phyloP scores from a whole-genome alignment of 2,888 invertebrate species.

The Ferdinandea cuprea region DNA sequence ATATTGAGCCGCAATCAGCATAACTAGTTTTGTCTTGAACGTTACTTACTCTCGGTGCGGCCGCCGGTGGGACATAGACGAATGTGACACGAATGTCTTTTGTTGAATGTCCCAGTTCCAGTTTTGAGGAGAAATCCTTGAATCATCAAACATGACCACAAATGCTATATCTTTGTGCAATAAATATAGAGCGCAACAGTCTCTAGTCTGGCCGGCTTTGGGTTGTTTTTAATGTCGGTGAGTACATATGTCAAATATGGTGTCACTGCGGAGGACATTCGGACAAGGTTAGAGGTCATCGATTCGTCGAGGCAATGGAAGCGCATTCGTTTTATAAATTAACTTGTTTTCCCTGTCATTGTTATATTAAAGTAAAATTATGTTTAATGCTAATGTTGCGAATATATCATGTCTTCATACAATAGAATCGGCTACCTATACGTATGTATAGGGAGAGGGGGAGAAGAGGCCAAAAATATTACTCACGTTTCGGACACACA shows the following conservation, averaged over 20 bases:
- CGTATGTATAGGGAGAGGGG: conserved; percentile 24
- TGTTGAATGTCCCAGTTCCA: conserved; percentile 44
- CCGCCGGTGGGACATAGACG: too few species aligned
- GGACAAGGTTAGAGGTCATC: conserved; percentile 65
- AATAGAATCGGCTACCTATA: background rate
- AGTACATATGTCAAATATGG: conserved; percentile 71
- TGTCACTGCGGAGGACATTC: conserved; percentile 64
- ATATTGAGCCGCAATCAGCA: conserved; percentile 61
- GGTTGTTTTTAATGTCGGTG: conserved; percentile 71
- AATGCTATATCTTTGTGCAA: conserved; percentile 43
- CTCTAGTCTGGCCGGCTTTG: background rate
- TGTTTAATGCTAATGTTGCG: conserved; percentile 60
- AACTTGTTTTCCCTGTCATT: conserved; percentile 69
- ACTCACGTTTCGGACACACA: conserved; percentile 62
- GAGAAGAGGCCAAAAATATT: background rate
- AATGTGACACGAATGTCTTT: conserved; percentile 6
- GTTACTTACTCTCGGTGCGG: conserved; percentile 1
- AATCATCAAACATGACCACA: conserved; percentile 70
- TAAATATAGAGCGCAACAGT: conserved; percentile 34
- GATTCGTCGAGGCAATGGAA: conserved; percentile 42
- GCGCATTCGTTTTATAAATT: conserved; percentile 56
- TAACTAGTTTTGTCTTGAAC: conserved; percentile 61
- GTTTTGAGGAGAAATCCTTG: conserved; percentile 44
- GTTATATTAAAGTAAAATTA: conserved; percentile 40
- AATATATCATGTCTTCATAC: conserved; percentile 56